Conservation (phyloP, 2,113 vertebrate species). For the Dicentrarchus labrax region DNA sequence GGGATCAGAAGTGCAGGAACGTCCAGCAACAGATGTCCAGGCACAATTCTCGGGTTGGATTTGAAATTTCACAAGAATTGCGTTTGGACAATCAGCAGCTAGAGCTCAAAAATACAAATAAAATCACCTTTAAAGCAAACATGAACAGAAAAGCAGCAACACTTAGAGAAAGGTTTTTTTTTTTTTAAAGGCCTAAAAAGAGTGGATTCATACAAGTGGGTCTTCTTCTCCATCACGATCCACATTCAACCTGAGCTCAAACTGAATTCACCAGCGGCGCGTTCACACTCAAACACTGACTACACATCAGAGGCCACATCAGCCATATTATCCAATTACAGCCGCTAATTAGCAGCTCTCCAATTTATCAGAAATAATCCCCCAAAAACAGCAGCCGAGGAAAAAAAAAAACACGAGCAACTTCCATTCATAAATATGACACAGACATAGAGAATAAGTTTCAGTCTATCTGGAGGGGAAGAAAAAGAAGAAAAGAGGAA, state of each 20-base stretch:
- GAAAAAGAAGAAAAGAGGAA: neutral
- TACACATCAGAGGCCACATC: conserved; percentile 15
- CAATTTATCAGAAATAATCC: conserved; percentile 18
- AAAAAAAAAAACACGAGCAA: neutral
- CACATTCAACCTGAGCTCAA: neutral
- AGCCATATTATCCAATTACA: conserved; percentile 55
- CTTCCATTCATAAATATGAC: neutral
- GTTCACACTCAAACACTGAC: neutral
- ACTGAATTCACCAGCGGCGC: neutral
- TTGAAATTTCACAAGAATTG: conserved; percentile 87
- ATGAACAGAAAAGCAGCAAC: neutral
- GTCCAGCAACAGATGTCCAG: conserved; percentile 98
- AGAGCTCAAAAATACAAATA: conserved; percentile 81
- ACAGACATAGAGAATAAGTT: conserved; percentile 28
- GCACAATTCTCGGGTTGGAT: conserved; percentile 96
- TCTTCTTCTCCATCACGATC: conserved; percentile 5
- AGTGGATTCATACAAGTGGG: neutral
- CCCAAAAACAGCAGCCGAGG: neutral
- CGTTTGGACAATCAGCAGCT: conserved; percentile 91
- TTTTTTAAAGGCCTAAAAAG: neutral
- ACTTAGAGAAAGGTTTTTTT: neutral
- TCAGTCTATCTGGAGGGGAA: neutral
- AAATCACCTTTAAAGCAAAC: neutral
- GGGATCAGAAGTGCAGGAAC: conserved; percentile 76
- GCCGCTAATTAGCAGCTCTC: conserved; percentile 34